Evolutionary conservation across 1,140 invertebrate species (phyloP), one percentile per base, ranked within the genome.

Genomic region (Vanessa tameamea): DNA sequence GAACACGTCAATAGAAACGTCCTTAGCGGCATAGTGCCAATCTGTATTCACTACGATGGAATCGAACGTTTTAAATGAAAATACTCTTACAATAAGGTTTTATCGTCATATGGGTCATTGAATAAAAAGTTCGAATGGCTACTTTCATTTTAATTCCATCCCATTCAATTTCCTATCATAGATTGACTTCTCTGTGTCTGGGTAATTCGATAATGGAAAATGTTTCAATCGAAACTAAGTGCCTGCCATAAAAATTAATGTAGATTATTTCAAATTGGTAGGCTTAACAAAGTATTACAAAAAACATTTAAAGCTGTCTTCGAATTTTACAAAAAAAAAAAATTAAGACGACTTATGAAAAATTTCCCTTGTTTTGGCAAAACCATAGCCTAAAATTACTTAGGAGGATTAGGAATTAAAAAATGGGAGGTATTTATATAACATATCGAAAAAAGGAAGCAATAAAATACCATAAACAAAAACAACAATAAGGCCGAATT

Each of bases 51-150:
- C 47, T 16, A 23, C 67, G 63, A 53, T 16, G 64, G 64, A 64
- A 73, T 68, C 37, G 70, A 69, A 50, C 70, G 65, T 69, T 76
- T 73, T 76, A 69, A 65, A 72, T 76, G 70, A 72, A 69, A 65
- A 74, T 69, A 63, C 69, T 76, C 47, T 66, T 70, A 73, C 68
- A 70, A 73, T 73, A 77, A 73, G 75, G 72, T 73, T 77, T 77
- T 77, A 77, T 77, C 68, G 75, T 70, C 75, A 77, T 70, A 77
- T 70, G 75, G 75, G 71, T 70, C 75, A 77, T 77, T 77, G 66
- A 73, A 59, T 72, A 64, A 70, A 77, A 70, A 77, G 61, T 73
- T 50, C 71, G 66, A 70, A 70, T 69, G 71, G 75, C 55, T 73
- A 77, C 66, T 77, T 77, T 73, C 51, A 77, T 77, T 77, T 77